phyloP scores from a whole-genome alignment of 2,888 invertebrate species.

The Ophioninae sp. region DNA sequence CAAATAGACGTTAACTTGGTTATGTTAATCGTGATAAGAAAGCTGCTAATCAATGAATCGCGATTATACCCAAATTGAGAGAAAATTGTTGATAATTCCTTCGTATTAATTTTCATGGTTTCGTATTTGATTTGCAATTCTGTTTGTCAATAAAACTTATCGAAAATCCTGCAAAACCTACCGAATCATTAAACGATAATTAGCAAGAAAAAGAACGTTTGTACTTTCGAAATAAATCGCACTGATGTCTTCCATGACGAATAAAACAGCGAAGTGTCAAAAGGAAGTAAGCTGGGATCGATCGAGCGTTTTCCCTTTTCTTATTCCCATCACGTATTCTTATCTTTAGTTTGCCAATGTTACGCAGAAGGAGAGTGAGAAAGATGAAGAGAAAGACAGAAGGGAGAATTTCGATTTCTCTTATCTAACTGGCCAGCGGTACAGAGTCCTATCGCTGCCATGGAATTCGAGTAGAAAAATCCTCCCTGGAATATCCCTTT shows the following conservation, averaged over 20 bases:
- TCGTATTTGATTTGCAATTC: not conserved
- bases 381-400: conserved; percentile 23
- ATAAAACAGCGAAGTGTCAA: not conserved
- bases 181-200: not conserved
- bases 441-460: conserved; percentile 43
- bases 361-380: conserved; percentile 11
- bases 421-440: conserved; percentile 52
- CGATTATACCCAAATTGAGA: not conserved
- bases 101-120: not conserved
- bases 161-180: not conserved
- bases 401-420: conserved; percentile 49
- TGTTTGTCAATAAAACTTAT: not conserved
- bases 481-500: conserved; percentile 24
- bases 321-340: conserved; percentile 37
- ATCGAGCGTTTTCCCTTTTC: conserved; percentile 15
- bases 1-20: not conserved
- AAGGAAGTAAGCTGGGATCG: not conserved
- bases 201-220: not conserved
- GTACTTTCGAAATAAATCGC: not conserved
- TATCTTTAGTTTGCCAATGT: conserved; percentile 47
- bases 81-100: not conserved
- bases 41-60: not conserved
- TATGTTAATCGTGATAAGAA: not conserved
- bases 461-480: conserved; percentile 54
- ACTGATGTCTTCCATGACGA: not conserved